Evolutionary conservation across 2,888 invertebrate genomes (phyloP).

Genomic region (Hirudinaria manillensis): DNA sequence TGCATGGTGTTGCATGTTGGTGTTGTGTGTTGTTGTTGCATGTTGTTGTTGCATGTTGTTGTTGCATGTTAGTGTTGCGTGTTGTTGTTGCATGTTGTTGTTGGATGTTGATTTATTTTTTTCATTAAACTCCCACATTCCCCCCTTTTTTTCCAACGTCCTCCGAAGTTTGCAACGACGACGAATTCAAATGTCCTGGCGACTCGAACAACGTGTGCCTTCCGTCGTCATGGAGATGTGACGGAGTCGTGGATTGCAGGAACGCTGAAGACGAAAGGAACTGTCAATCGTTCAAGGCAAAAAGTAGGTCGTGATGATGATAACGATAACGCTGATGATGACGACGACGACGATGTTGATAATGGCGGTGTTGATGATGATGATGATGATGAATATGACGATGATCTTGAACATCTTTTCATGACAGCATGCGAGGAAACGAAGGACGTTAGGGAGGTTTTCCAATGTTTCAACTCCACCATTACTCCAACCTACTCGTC

Average conservation of each 20-base stretch:
- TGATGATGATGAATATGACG: constrained; percentile 14
- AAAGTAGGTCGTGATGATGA: constrained; percentile 24
- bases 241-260: constrained; percentile 49
- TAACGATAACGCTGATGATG: constrained; percentile 26
- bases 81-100: too few relatives aligned
- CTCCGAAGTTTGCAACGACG: neutral
- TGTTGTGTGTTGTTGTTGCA: too few relatives aligned
- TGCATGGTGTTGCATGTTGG: too few relatives aligned
- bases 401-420: constrained; percentile 18
- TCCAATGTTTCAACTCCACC: neutral
- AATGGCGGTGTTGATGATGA: constrained; percentile 24
- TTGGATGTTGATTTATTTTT: too few relatives aligned
- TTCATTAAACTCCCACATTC: too few relatives aligned
- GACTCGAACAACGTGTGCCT: constrained; percentile 42
- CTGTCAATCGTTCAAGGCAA: neutral
- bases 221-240: constrained; percentile 50
- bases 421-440: constrained; percentile 12
- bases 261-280: constrained; percentile 50
- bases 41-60: too few relatives aligned
- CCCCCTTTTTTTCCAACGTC: too few relatives aligned
- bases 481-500: too few relatives aligned
- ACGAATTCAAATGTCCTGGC: constrained; percentile 21
- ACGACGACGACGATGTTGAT: constrained; percentile 27
- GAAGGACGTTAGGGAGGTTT: neutral
- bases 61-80: too few relatives aligned